A percentile compares a stretch with the other conserved stretches of the same genome.
Evolutionary conservation across 2,113 vertebrate species (phyloP).

Genomic region (Oreotrochilus melanogaster): DNA sequence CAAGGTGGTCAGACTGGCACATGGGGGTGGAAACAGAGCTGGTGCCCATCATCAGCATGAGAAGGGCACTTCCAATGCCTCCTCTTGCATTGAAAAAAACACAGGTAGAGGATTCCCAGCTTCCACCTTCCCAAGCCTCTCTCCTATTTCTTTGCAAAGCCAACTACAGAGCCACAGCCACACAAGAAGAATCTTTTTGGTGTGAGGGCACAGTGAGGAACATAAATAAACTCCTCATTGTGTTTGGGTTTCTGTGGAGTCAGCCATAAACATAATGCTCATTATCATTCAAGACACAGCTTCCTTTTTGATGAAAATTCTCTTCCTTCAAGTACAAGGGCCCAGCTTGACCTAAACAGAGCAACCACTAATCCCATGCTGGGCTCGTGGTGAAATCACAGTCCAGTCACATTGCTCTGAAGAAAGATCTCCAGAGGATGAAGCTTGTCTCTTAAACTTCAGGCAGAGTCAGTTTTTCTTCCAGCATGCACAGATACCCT

Average conservation of each 20-base stretch:
- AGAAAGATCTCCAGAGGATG: not conserved
- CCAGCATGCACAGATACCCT: not conserved
- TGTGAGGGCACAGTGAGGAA: not conserved
- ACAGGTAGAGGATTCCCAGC: not conserved
- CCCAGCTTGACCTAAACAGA: not conserved
- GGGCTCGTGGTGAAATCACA: not conserved
- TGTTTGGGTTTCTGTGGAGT: not conserved
- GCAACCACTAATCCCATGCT: not conserved
- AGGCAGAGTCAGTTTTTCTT: not conserved
- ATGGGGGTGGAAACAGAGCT: rapidly evolving
- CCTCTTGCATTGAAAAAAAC: not conserved
- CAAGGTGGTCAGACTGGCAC: not conserved
- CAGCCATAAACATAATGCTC: not conserved
- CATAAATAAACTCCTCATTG: not conserved
- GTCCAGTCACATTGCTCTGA: not conserved
- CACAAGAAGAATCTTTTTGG: not conserved
- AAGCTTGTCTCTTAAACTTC: not conserved
- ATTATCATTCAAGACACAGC: not conserved
- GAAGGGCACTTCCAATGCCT: not conserved
- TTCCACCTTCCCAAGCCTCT: not conserved
- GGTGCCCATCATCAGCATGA: not conserved
- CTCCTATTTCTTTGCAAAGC: not conserved
- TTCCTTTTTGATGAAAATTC: not conserved
- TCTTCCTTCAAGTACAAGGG: not conserved
- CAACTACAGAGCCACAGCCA: not conserved